Evolutionary conservation across 23 tunicate genomes (phyloP).

Genomic region (Diplosoma virens): DNA sequence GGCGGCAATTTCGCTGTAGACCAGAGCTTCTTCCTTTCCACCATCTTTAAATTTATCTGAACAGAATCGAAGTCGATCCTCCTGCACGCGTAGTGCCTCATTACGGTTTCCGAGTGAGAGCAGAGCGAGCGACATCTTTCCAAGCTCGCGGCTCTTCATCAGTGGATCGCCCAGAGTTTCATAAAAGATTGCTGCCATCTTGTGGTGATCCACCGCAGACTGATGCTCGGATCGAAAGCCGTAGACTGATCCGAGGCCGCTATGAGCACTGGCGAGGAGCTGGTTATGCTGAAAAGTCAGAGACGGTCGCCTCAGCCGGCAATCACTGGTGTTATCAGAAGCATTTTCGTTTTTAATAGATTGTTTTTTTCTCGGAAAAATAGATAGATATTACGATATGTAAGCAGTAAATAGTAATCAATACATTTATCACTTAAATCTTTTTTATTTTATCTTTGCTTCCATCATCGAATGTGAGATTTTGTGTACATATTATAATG

Average conservation of each 20-base stretch:
- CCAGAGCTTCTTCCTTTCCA: conserved; percentile 53
- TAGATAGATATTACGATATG: too few relatives aligned
- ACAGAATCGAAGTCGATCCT: conserved; percentile 43
- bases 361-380: too few relatives aligned
- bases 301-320: too few relatives aligned
- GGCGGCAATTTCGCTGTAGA: conserved; percentile 39
- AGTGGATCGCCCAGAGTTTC: conserved; percentile 17
- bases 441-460: too few relatives aligned
- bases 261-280: conserved; percentile 49
- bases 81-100: conserved; percentile 39
- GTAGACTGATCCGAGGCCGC: conserved; percentile 60
- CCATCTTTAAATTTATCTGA: conserved; percentile 33
- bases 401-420: too few relatives aligned
- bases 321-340: too few relatives aligned
- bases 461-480: too few relatives aligned
- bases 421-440: too few relatives aligned
- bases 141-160: conserved; percentile 55
- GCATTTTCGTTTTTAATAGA: too few relatives aligned
- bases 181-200: conserved; percentile 17
- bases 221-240: conserved; percentile 32
- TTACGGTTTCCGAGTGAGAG: conserved; percentile 39
- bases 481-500: too few relatives aligned
- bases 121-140: conserved; percentile 33
- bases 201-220: conserved; percentile 46
- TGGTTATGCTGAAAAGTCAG: conserved; percentile 24